Evolutionary conservation across 2,888 invertebrate genomes (phyloP).

Genomic region (Drosophila testacea): DNA sequence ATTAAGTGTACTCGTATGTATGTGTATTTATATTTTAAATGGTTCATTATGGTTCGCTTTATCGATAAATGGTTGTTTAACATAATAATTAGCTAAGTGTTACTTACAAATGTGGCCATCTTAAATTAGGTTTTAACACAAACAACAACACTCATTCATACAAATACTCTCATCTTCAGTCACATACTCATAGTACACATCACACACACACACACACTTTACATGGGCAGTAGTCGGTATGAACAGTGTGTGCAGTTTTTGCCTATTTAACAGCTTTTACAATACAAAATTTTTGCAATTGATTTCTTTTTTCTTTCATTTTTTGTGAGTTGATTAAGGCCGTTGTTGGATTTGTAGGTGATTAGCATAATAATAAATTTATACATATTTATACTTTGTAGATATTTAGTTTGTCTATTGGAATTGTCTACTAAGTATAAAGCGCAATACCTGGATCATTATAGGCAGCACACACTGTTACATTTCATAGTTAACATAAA

Average conservation of each 20-base stretch:
- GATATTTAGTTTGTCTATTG: slow-evolving; percentile 60
- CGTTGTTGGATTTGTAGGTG: slow-evolving; percentile 73
- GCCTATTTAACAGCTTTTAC: slow-evolving; percentile 54
- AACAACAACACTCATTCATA: slow-evolving; percentile 17
- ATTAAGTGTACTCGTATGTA: slow-evolving; percentile 23
- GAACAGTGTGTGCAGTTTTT: slow-evolving; percentile 69
- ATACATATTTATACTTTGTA: slow-evolving; percentile 18
- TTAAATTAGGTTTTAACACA: slow-evolving; percentile 59
- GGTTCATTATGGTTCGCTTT: slow-evolving; percentile 56
- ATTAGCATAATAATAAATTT: slow-evolving; percentile 43
- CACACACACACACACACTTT: slow-evolving; percentile 33
- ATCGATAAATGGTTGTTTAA: slow-evolving; percentile 50
- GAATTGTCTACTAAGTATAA: slow-evolving; percentile 64
- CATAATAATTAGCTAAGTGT: slow-evolving; percentile 70
- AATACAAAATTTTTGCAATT: slow-evolving; percentile 29
- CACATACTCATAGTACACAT: slow-evolving; percentile 21
- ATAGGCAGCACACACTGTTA: slow-evolving; percentile 73
- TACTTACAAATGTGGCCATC: slow-evolving; percentile 74
- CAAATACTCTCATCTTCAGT: slow-evolving; percentile 5
- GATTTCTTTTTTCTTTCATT: slow-evolving; percentile 6
- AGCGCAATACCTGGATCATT: slow-evolving; percentile 51
- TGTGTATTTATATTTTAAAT: slow-evolving; percentile 64
- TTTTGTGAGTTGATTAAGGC: slow-evolving; percentile 64
- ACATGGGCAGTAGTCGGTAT: slow-evolving; percentile 75
- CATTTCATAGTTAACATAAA: slow-evolving; percentile 53